These are phyloP conservation scores for Danio rerio DNA, from an alignment of 2,113 vertebrate genomes.

Conservation along the genomic window DNA sequence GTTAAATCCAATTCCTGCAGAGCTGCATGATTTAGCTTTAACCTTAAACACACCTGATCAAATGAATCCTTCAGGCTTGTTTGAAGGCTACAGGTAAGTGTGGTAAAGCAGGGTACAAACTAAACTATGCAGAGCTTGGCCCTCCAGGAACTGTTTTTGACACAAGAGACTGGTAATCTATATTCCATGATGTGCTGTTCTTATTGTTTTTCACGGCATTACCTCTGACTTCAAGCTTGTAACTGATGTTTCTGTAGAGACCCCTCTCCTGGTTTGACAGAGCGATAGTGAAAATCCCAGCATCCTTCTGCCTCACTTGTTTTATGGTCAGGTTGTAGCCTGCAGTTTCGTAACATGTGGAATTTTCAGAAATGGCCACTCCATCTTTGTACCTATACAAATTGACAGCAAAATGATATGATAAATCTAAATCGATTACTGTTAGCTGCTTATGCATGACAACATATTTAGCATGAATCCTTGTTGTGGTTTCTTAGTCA, in stretches of 20 bases:
- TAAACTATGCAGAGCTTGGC: no score
- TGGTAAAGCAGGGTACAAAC: no score
- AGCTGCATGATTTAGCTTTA: no score
- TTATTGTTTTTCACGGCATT: slow-evolving; percentile 57
- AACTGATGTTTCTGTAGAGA: slow-evolving; percentile 81
- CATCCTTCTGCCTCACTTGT: slow-evolving; percentile 77
- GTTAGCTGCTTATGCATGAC: neutral
- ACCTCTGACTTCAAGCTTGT: slow-evolving; percentile 82
- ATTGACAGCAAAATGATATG: neutral
- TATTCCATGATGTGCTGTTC: slow-evolving; percentile 26
- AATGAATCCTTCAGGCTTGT: no score
- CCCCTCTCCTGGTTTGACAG: slow-evolving; percentile 74
- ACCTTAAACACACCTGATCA: no score
- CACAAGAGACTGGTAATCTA: no score
- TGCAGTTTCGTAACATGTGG: slow-evolving; percentile 76
- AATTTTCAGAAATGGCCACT: slow-evolving; percentile 76
- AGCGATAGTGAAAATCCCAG: slow-evolving; percentile 83
- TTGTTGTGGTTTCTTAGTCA: neutral
- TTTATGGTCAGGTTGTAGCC: slow-evolving; percentile 77
- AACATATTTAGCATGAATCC: neutral
- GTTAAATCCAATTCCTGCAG: no score
- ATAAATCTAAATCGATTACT: neutral
- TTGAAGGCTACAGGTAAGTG: no score
- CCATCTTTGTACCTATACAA: slow-evolving; percentile 86
- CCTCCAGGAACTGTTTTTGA: no score